phyloP scores from a whole-genome alignment of 2,797 vertebrate genomes.

The Halcyon badia region DNA sequence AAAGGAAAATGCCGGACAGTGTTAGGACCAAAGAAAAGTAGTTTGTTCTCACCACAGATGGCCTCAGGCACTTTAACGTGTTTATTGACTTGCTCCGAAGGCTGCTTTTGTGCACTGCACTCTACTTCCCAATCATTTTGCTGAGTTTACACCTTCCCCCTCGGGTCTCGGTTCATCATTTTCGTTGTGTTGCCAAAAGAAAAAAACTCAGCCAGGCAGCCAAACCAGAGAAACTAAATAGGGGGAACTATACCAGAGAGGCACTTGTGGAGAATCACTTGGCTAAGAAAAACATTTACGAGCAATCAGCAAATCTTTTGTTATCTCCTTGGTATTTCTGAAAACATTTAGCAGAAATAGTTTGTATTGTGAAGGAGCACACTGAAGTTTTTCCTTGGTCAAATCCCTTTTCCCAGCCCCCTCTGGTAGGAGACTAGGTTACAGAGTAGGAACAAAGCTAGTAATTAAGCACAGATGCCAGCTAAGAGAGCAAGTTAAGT shows the following conservation, averaged over 20 bases:
- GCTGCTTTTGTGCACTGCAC: constrained; percentile 26
- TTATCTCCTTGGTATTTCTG: neutral
- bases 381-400: neutral
- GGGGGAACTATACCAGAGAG: neutral
- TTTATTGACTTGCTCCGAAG: constrained; percentile 12
- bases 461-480: neutral
- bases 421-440: neutral
- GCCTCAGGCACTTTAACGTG: constrained; percentile 46
- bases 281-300: neutral
- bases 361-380: neutral
- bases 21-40: neutral
- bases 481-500: neutral
- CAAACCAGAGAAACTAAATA: neutral
- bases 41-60: neutral
- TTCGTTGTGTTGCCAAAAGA: neutral
- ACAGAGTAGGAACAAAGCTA: neutral
- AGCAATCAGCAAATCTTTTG: neutral
- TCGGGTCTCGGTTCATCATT: neutral
- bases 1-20: neutral
- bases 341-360: neutral
- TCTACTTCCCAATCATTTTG: neutral
- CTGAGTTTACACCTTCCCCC: neutral
- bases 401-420: neutral
- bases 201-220: neutral
- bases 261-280: neutral